phyloP scores from a whole-genome alignment of 2,888 invertebrate species.

The Aphodius sticticus region DNA sequence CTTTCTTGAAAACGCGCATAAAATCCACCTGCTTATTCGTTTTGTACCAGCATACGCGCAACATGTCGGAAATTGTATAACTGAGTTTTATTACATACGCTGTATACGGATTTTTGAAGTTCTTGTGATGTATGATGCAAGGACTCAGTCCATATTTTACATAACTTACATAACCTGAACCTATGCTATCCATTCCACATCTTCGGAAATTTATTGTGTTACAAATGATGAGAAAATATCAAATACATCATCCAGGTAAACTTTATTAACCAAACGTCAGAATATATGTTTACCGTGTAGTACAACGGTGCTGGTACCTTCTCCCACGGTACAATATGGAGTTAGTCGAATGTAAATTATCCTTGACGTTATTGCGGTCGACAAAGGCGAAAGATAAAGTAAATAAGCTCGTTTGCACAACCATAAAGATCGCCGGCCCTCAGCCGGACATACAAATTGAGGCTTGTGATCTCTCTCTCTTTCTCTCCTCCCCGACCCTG shows the following conservation, averaged over 20 bases:
- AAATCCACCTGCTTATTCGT: neutral
- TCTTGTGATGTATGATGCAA: neutral
- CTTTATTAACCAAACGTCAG: neutral
- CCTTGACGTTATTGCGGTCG: neutral
- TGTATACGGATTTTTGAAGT: neutral
- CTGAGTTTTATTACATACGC: too few species aligned
- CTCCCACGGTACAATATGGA: conserved; percentile 4
- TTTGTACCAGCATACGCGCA: neutral
- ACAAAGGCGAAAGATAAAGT: conserved; percentile 4
- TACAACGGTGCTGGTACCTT: neutral
- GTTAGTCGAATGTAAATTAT: neutral
- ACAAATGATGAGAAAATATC: neutral
- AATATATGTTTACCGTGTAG: neutral
- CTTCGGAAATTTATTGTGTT: too few species aligned
- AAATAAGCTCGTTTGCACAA: neutral
- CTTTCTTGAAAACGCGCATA: neutral
- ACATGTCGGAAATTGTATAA: neutral
- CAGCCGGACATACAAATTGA: neutral
- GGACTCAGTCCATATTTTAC: neutral
- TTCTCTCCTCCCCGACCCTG: neutral
- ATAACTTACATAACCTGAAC: too few species aligned
- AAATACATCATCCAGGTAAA: neutral
- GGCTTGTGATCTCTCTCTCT: neutral
- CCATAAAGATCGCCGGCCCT: neutral
- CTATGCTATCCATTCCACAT: too few species aligned